Percentiles rank a stretch among this genome's conserved stretches.
These are phyloP conservation scores for Pammene aurita DNA, from an alignment of 2,888 invertebrate genomes.

Conservation along the genomic window DNA sequence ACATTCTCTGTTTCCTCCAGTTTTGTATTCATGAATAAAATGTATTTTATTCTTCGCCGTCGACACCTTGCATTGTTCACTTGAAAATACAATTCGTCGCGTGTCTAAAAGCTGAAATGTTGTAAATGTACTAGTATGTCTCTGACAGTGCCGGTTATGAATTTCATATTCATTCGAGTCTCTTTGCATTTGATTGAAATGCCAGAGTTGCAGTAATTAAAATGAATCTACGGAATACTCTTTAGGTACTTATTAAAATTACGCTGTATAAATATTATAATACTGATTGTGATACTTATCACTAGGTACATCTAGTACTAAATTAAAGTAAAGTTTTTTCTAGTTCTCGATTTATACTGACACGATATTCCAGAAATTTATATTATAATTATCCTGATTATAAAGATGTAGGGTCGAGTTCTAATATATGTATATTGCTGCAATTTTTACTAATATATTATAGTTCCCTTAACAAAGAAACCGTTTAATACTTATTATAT, in stretches of 20 bases:
- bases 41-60: conserved; percentile 11
- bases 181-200: conserved; percentile 9
- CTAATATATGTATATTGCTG: no score
- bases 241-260: background rate
- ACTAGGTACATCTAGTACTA: no score
- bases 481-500: no score
- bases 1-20: background rate
- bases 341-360: no score
- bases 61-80: conserved; percentile 19
- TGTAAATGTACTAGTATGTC: conserved; percentile 21
- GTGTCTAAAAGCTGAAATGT: conserved; percentile 9
- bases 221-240: background rate
- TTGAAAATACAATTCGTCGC: conserved; percentile 11
- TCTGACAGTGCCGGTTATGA: conserved; percentile 17
- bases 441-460: no score
- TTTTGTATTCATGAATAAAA: conserved; percentile 5
- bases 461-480: no score
- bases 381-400: no score
- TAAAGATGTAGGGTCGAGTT: no score
- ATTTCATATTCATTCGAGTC: conserved; percentile 15
- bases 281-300: no score
- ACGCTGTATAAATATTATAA: no score
- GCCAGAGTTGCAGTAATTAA: conserved; percentile 5
- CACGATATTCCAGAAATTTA: no score
- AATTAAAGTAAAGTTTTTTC: no score